A percentile compares a stretch with the other conserved stretches of the same genome.
These are phyloP conservation scores for Scophthalmus maximus DNA, from an alignment of 2,113 vertebrate species.

Conservation along the genomic window DNA sequence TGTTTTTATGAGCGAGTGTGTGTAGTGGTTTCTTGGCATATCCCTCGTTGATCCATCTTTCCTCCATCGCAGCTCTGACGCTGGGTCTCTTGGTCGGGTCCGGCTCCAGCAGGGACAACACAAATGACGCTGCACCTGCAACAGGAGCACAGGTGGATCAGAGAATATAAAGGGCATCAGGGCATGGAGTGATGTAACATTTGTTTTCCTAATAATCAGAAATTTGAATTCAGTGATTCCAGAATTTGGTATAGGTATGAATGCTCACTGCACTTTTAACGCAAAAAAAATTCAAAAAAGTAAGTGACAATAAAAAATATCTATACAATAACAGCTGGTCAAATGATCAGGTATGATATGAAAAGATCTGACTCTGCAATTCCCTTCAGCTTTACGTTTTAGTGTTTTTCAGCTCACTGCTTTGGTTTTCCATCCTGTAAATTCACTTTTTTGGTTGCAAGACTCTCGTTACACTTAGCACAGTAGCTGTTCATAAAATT, in stretches of 20 bases:
- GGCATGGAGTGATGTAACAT: neutral
- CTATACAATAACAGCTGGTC: too few species aligned
- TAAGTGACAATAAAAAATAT: too few species aligned
- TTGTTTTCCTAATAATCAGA: neutral
- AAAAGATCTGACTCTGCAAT: too few species aligned
- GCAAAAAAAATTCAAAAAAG: too few species aligned
- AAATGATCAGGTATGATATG: too few species aligned
- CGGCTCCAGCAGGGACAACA: conserved; percentile 86
- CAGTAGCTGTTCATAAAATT: too few species aligned
- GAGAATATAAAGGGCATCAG: neutral
- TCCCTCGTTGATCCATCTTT: conserved; percentile 85
- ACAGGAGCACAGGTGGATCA: neutral
- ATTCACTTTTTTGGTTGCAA: too few species aligned
- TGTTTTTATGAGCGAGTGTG: conserved; percentile 78
- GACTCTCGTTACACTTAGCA: too few species aligned
- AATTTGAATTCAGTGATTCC: neutral
- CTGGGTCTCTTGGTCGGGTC: conserved; percentile 84
- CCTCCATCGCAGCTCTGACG: conserved; percentile 83
- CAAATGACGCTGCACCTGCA: conserved; percentile 83
- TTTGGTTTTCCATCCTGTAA: too few species aligned
- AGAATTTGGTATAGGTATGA: neutral
- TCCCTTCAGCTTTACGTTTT: too few species aligned
- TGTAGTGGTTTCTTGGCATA: conserved; percentile 78
- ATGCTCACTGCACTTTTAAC: neutral
- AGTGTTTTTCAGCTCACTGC: too few species aligned